These are phyloP conservation scores for Pseudobourletiella spinata DNA, from an alignment of 1,140 invertebrate species.

Conservation along the genomic window DNA sequence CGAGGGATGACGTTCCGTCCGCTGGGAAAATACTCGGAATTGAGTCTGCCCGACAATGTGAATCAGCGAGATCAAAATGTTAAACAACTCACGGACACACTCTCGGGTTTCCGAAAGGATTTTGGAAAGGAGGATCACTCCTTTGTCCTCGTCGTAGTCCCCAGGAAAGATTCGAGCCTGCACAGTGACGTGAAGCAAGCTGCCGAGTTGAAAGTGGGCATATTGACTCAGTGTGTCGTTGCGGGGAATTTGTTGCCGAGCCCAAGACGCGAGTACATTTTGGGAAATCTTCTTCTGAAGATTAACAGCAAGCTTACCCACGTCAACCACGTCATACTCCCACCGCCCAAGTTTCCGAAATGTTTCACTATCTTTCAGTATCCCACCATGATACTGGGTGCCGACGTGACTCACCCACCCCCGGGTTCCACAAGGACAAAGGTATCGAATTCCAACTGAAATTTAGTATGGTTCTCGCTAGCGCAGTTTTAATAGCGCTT, in stretches of 20 bases:
- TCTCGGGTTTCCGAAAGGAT: background rate
- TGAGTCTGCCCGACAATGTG: background rate
- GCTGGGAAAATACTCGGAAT: background rate
- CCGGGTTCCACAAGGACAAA: constrained; percentile 42
- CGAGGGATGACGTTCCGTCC: background rate
- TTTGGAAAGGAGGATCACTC: background rate
- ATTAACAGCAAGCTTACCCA: constrained; percentile 78
- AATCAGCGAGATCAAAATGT: background rate
- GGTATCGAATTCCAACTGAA: no score
- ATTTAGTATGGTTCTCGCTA: no score
- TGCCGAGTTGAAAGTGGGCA: constrained; percentile 58
- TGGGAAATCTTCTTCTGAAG: constrained; percentile 69
- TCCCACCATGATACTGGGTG: constrained; percentile 64
- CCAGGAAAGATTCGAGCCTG: constrained; percentile 1
- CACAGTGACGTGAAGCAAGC: constrained; percentile 24
- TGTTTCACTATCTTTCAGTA: constrained; percentile 39
- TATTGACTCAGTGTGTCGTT: constrained; percentile 75
- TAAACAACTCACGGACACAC: background rate
- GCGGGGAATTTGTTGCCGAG: constrained; percentile 16
- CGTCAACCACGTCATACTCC: constrained; percentile 57
- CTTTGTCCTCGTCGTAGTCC: constrained; percentile 23
- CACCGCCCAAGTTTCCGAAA: background rate
- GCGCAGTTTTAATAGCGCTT: no score
- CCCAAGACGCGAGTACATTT: constrained; percentile 41
- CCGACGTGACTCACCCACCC: constrained; percentile 80